These are phyloP conservation scores for Synanthedon myopaeformis DNA, from an alignment of 2,888 invertebrate genomes.

Conservation along the genomic window DNA sequence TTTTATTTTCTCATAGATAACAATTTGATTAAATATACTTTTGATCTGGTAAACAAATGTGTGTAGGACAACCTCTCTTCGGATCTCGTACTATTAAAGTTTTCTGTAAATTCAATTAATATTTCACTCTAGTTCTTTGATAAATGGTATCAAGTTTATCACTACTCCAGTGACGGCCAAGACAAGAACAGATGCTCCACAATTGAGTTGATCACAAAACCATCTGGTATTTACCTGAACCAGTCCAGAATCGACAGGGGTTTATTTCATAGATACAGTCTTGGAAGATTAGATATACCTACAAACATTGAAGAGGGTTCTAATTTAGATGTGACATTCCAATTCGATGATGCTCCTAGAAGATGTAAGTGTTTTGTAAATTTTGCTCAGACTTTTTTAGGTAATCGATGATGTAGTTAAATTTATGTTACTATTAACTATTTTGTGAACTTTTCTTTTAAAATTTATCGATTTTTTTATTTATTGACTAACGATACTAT, in stretches of 20 bases:
- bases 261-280: constrained; percentile 42
- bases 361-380: constrained; percentile 30
- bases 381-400: background rate
- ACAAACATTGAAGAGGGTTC: constrained; percentile 25
- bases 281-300: constrained; percentile 30
- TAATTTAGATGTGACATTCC: constrained; percentile 30
- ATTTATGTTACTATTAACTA: no score
- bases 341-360: constrained; percentile 38
- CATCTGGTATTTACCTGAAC: constrained; percentile 37
- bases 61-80: no score
- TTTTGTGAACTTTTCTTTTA: background rate
- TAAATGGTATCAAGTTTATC: constrained; percentile 48
- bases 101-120: background rate
- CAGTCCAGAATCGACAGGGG: constrained; percentile 45
- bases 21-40: no score
- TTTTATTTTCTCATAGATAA: no score
- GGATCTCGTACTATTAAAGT: no score
- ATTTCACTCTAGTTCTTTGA: constrained; percentile 33
- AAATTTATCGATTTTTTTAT: background rate
- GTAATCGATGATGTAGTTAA: background rate
- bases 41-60: no score
- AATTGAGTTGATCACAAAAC: constrained; percentile 27
- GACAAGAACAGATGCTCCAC: constrained; percentile 42
- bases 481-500: no score
- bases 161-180: constrained; percentile 44